Evolutionary conservation across 1,140 invertebrate genomes (phyloP).

Genomic region (Penaeus chinensis): DNA sequence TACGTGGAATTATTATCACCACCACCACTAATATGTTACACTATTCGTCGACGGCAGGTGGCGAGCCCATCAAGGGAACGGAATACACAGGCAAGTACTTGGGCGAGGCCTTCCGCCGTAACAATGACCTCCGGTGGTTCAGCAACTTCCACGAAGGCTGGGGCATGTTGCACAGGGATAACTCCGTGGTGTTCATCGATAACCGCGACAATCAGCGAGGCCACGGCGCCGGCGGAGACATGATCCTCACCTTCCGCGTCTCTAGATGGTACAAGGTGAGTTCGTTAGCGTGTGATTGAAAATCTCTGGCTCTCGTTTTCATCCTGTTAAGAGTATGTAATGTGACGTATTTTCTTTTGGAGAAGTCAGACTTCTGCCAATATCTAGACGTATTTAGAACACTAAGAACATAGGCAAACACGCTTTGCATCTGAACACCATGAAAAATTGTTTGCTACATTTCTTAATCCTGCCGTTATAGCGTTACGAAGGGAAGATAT

Average conservation of each 20-base stretch:
- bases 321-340: too few relatives aligned
- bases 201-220: conserved; percentile 80
- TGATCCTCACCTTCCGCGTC: conserved; percentile 65
- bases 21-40: not conserved
- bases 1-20: too few relatives aligned
- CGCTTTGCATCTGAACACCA: too few relatives aligned
- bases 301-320: too few relatives aligned
- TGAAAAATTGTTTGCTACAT: not conserved
- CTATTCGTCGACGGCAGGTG: conserved; percentile 64
- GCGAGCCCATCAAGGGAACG: conserved; percentile 75
- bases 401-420: not conserved
- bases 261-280: conserved; percentile 74
- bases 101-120: conserved; percentile 72
- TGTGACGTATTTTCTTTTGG: too few relatives aligned
- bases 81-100: conserved; percentile 76
- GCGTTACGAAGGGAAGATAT: conserved; percentile 67
- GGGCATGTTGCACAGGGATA: conserved; percentile 66
- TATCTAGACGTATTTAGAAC: not conserved
- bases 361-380: too few relatives aligned
- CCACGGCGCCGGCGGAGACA: conserved; percentile 71
- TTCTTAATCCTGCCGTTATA: not conserved
- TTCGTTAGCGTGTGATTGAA: conserved; percentile 70
- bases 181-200: conserved; percentile 70
- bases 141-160: conserved; percentile 67
- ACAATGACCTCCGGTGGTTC: conserved; percentile 65